Percentiles rank a stretch among this genome's conserved stretches.
These are phyloP conservation scores for Cyphomyrmex costatus DNA, from an alignment of 1,140 invertebrate genomes.

Conservation along the genomic window DNA sequence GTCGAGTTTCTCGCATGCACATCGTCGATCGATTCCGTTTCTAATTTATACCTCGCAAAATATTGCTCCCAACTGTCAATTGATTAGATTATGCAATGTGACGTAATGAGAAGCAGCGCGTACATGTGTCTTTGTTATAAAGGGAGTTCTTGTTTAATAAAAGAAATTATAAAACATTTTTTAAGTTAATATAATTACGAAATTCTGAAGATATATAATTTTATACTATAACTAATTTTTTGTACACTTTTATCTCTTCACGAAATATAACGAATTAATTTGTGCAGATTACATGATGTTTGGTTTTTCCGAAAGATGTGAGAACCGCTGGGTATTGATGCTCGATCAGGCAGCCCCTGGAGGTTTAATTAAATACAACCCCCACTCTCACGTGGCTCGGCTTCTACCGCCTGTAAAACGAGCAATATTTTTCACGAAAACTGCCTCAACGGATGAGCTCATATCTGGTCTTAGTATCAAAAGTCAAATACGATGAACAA, in stretches of 20 bases:
- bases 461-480: conserved; percentile 61
- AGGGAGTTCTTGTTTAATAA: neutral
- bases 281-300: conserved; percentile 1
- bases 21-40: conserved; percentile 37
- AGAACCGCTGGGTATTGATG: conserved; percentile 86
- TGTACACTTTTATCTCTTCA: neutral
- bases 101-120: conserved; percentile 1
- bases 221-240: neutral
- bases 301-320: conserved; percentile 68
- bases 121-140: neutral
- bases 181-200: neutral
- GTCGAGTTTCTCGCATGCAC: conserved; percentile 46
- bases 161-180: neutral
- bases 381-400: conserved; percentile 70
- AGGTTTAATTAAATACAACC: conserved; percentile 86
- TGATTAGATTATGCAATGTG: conserved; percentile 1
- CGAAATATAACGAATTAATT: neutral
- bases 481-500: conserved; percentile 56
- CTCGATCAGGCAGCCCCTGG: conserved; percentile 84
- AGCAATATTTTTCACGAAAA: conserved; percentile 82
- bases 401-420: conserved; percentile 73
- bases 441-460: conserved; percentile 77
- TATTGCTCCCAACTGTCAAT: conserved; percentile 33
- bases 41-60: conserved; percentile 41
- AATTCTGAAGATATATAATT: conserved; percentile 3